Conservation (phyloP, 1,140 invertebrate genomes). For the Leptonema lineaticorne region DNA sequence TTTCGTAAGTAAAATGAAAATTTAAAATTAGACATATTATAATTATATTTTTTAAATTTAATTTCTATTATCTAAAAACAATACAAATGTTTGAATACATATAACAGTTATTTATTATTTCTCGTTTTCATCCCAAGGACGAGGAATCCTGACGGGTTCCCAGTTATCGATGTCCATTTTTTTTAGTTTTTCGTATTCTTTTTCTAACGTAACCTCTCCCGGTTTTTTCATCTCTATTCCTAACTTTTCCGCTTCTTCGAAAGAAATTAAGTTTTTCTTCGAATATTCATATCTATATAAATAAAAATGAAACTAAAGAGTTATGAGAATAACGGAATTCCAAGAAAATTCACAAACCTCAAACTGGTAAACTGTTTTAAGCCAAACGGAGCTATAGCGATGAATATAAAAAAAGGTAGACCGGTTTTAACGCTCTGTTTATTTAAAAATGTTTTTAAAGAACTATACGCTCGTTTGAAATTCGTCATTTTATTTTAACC, state of each 20-base stretch:
- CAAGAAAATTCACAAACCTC: constrained; percentile 59
- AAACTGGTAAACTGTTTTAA: constrained; percentile 69
- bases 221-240: constrained; percentile 67
- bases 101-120: background rate
- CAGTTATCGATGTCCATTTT: constrained; percentile 74
- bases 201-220: constrained; percentile 68
- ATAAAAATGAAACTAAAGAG: too few species aligned
- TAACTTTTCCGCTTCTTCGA: constrained; percentile 63
- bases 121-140: constrained; percentile 72
- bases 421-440: constrained; percentile 53
- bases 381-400: constrained; percentile 69
- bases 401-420: constrained; percentile 66
- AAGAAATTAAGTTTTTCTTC: constrained; percentile 59
- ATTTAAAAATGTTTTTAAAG: background rate
- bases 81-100: background rate
- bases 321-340: too few species aligned
- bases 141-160: constrained; percentile 75
- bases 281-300: constrained; percentile 67
- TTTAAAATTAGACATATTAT: background rate
- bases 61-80: too few species aligned
- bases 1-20: background rate
- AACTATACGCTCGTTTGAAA: background rate
- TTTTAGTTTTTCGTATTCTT: constrained; percentile 71
- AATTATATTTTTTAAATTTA: background rate
- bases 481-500: background rate